These are phyloP conservation scores for Branchipolynoe longqiensis DNA, from an alignment of 2,888 invertebrate species.

Conservation along the genomic window DNA sequence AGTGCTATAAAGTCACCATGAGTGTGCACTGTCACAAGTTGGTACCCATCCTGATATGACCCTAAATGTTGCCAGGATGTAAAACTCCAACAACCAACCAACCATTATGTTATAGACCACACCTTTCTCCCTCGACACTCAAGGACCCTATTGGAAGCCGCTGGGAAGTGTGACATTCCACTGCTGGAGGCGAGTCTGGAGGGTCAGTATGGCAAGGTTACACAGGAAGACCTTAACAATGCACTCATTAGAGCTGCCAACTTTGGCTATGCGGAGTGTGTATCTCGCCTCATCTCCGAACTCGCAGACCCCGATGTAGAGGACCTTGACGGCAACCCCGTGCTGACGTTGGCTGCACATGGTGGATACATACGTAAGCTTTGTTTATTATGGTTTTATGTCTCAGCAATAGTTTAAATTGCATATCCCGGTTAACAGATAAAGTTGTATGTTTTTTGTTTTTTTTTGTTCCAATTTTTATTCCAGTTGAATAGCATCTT, in stretches of 20 bases:
- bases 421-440: too few relatives aligned
- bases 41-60: too few relatives aligned
- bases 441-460: too few relatives aligned
- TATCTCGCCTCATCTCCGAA: neutral
- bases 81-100: too few relatives aligned
- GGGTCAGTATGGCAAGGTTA: slow-evolving; percentile 65
- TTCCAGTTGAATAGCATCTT: too few relatives aligned
- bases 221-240: slow-evolving; percentile 65
- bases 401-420: too few relatives aligned
- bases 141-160: slow-evolving; percentile 67
- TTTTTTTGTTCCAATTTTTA: too few relatives aligned
- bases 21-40: too few relatives aligned
- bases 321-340: neutral
- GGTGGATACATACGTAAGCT: slow-evolving; percentile 2
- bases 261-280: slow-evolving; percentile 61
- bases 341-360: slow-evolving; percentile 1
- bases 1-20: too few relatives aligned
- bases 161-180: slow-evolving; percentile 67
- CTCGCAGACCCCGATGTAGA: slow-evolving; percentile 4
- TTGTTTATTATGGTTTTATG: neutral
- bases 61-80: too few relatives aligned
- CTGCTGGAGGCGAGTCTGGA: slow-evolving; percentile 66
- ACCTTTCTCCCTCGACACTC: too few relatives aligned
- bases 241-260: slow-evolving; percentile 67
- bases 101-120: too few relatives aligned